Base-by-base conservation (phyloP, 2,113 vertebrate species). In the Sinocyclocheilus maitianheensis region DNA sequence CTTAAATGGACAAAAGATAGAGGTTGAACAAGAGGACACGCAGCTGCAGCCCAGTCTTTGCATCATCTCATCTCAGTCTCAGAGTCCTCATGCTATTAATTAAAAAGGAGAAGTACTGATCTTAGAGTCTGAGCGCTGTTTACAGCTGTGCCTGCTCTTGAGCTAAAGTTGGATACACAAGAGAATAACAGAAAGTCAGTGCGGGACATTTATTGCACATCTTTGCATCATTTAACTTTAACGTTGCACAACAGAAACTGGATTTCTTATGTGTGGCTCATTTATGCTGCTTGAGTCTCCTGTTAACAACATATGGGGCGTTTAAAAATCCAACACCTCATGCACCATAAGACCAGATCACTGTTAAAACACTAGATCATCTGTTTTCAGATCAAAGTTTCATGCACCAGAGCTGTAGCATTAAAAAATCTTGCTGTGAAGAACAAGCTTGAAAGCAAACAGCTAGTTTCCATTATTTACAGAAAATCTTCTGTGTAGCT, bases 41-140 rank as follows among this genome's bases (percentile, higher is more conserved):
- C 93, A 94, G 92, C 94, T 94, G 93, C 90, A 72, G 85, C 77
- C 69, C 91, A 90, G 89, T 88, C 88, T 91, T 69, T 87, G 83
- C 81, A 86, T 83, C 30, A 77, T 79, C 81, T 7, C 82, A 69
- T 48, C 16, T 63, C 58, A 81, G 22, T 84, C 60, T 67, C 67
- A 5, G 53, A 55, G 13, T 55, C 53, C 53, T 89, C 26, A 76
- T 78, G 84, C 72, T 79, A 81, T 55, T 30, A 30, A 86, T 87
- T 69, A 85, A 81, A 77, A 78, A 55, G 65, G 48, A 63, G 51
- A 83, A 75, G 87, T 81, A 69, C 71, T 20, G 3, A 16, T 88
- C 80, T 78, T 16, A 12, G n/a, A n/a, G 81, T 80, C 77, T 81
- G 67, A 53, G 63, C 40, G 1, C 65, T 67, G 79, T 89, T 78